Evolutionary conservation across 2,113 vertebrate species (phyloP).

Genomic region (Microcebus lehilahytsara): DNA sequence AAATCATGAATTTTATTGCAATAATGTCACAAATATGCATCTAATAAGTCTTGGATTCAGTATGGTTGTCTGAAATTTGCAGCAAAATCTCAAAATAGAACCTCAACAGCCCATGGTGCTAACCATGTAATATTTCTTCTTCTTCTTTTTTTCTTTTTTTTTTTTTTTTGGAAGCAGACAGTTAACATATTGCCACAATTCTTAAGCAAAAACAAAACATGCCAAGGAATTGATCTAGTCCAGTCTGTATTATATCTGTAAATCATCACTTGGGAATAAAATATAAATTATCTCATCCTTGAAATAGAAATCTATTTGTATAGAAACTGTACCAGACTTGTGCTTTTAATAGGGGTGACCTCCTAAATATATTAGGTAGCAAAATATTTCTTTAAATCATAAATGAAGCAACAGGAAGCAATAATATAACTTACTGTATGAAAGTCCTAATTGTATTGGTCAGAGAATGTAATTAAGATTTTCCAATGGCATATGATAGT

Average conservation of each 20-base stretch:
- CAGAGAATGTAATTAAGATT: not conserved
- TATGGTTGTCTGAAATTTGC: not conserved
- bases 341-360: not conserved
- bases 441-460: not conserved
- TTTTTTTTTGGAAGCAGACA: not conserved
- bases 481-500: not conserved
- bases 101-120: not conserved
- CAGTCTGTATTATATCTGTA: not conserved
- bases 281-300: not conserved
- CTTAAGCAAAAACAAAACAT: not conserved
- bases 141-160: not conserved
- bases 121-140: not conserved
- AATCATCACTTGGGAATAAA: not conserved
- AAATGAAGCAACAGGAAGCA: not conserved
- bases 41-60: not conserved
- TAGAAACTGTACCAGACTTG: not conserved
- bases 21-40: not conserved
- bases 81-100: not conserved
- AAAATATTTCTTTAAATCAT: constrained; percentile 21
- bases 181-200: not conserved
- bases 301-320: not conserved
- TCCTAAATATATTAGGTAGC: not conserved
- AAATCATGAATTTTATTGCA: not conserved
- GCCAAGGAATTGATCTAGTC: not conserved
- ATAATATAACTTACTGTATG: not conserved